Conservation (phyloP, 2,888 invertebrate species). For the Lingula anatina region DNA sequence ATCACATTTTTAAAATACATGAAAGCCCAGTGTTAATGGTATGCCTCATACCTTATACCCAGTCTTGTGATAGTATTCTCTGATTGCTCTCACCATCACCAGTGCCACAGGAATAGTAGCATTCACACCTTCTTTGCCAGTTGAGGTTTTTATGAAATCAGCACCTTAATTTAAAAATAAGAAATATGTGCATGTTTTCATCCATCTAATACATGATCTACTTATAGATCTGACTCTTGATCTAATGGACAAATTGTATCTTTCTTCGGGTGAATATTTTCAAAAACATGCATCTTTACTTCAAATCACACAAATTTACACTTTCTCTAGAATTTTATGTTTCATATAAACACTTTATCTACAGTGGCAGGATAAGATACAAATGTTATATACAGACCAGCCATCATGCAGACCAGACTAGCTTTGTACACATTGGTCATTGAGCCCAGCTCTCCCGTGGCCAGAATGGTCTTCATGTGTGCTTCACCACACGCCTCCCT, state of each 20-base stretch:
- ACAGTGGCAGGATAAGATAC: neutral
- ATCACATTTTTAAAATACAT: no score
- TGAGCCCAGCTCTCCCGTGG: slow-evolving; percentile 84
- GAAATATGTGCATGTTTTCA: no score
- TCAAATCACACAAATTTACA: no score
- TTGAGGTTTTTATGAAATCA: slow-evolving; percentile 98
- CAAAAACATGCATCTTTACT: no score
- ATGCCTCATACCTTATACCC: slow-evolving; percentile 55
- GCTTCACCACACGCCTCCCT: slow-evolving; percentile 69
- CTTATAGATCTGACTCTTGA: no score
- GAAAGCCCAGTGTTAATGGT: no score
- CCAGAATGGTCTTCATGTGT: slow-evolving; percentile 88
- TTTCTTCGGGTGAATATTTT: no score
- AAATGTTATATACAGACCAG: slow-evolving; percentile 52
- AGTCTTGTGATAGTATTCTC: slow-evolving; percentile 66
- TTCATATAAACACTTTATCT: no score
- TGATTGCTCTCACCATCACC: slow-evolving; percentile 91
- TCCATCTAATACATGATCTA: no score
- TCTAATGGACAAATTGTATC: no score
- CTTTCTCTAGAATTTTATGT: no score
- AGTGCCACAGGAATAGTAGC: slow-evolving; percentile 86
- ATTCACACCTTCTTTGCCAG: slow-evolving; percentile 90
- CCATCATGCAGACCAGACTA: slow-evolving; percentile 78
- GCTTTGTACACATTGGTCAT: slow-evolving; percentile 79
- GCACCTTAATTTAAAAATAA: slow-evolving; percentile 62